These are phyloP conservation scores for Steinernema khuongi DNA, from an alignment of 1,140 invertebrate genomes.

Conservation along the genomic window DNA sequence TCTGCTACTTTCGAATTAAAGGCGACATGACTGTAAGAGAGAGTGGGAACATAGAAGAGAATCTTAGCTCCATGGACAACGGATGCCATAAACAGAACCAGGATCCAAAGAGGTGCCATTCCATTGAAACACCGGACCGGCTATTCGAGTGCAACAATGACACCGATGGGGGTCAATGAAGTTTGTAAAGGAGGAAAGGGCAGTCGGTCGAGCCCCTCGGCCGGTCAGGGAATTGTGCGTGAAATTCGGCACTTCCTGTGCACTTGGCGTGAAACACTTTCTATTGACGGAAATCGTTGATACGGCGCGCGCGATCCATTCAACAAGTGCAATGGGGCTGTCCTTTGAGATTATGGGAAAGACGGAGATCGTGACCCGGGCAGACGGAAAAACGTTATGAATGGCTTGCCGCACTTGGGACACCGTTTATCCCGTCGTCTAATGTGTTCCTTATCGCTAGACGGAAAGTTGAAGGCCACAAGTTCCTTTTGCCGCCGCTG, in stretches of 20 bases:
- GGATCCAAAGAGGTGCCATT: neutral
- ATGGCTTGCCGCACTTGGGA: too few species aligned
- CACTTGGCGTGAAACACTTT: constrained; percentile 6
- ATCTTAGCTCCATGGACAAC: neutral
- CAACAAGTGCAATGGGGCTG: neutral
- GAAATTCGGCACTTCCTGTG: constrained; percentile 16
- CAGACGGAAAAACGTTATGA: too few species aligned
- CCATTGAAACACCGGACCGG: neutral
- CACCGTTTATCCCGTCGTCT: too few species aligned
- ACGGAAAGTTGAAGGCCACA: too few species aligned
- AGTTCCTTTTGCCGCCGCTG: too few species aligned
- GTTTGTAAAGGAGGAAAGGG: neutral
- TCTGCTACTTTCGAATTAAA: constrained; percentile 48
- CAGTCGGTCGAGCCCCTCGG: neutral
- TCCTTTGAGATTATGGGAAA: constrained; percentile 12
- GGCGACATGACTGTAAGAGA: constrained; percentile 49
- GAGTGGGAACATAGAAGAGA: constrained; percentile 44
- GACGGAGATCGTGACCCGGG: neutral
- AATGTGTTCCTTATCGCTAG: too few species aligned
- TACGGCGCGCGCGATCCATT: neutral
- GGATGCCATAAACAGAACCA: neutral
- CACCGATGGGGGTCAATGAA: neutral
- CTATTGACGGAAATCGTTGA: neutral
- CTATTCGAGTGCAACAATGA: neutral
- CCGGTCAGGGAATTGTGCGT: constrained; percentile 4